Evolutionary conservation across 1,140 invertebrate species (phyloP), one percentile per base, ranked within the genome.

Genomic region (Saccostrea cuccullata): DNA sequence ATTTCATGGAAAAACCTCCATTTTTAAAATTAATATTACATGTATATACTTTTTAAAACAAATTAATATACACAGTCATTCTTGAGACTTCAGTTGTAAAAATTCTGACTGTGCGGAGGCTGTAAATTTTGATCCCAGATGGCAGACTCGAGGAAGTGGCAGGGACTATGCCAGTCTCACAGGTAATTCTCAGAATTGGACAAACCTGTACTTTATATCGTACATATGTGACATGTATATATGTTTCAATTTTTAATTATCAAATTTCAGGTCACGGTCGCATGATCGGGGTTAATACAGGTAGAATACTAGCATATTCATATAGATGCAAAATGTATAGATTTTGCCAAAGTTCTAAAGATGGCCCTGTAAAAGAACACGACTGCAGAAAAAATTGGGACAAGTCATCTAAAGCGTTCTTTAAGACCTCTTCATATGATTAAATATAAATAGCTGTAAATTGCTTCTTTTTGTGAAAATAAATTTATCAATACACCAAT

Each of bases 131-230:
- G 87, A 88, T 47, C 60, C 83, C 36, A 55, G 88, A 11, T 86
- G 87, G 87, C 85, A 86, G 64, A 88, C 85, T 20, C n/a, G 30
- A 70, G 30, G 73, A 82, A 82, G 73, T 82, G 73, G 73, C 26
- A 82, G 73, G n/a, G 13, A 64, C 13, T 15, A 15, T 64, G 36
- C 23, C 73, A 82, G 73, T 26, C 73, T n/a, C 73, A 30, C 73
- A 82, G n/a, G 73, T 82, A 82, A 82, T 64, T 64, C n/a, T 64
- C 30, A 36, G 30, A 36, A 36, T 36, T 36, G 30, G 30, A 36
- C 30, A 36, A 36, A 36, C 30, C 30, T 36, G 30, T 36, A 36
- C 30, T 36, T 36, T 36, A 36, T 36, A 36, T 36, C 30, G 30
- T 36, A 36, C 1, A 36, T 36, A 36, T 36, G 2, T 36, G 30